phyloP scores from a whole-genome alignment of 2,113 vertebrate species.

The Ammodramus savannarum region DNA sequence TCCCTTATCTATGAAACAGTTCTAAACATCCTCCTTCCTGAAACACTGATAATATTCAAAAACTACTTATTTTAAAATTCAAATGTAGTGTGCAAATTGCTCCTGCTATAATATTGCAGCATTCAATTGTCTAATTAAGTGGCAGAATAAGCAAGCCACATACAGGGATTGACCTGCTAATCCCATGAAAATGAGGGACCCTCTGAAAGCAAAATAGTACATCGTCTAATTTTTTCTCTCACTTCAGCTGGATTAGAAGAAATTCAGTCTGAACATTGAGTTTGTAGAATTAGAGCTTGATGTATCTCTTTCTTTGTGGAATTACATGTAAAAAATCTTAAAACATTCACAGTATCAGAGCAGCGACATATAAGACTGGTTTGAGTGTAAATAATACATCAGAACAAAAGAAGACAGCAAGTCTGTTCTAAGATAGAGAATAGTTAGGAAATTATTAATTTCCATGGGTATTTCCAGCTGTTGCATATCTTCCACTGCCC shows the following conservation, averaged over 20 bases:
- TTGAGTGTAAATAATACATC: neutral
- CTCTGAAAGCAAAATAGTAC: neutral
- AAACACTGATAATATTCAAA: neutral
- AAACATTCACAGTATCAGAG: neutral
- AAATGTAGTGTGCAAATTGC: neutral
- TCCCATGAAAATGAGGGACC: neutral
- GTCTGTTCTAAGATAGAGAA: neutral
- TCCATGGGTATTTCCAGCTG: neutral
- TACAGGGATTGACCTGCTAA: neutral
- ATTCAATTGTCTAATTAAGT: neutral
- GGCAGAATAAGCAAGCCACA: neutral
- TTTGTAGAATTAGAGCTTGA: neutral
- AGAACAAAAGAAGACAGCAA: neutral
- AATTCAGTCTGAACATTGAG: neutral
- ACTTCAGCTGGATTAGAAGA: neutral
- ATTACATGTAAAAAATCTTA: neutral
- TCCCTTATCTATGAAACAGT: neutral
- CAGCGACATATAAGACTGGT: fast-evolving
- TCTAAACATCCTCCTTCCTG: neutral
- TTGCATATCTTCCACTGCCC: fast-evolving
- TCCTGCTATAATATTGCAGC: neutral
- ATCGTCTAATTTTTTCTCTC: neutral
- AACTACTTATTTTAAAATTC: neutral
- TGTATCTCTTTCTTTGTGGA: neutral
- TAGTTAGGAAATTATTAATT: neutral